phyloP scores from a whole-genome alignment of 2,113 vertebrate genomes.

The Notothenia coriiceps region DNA sequence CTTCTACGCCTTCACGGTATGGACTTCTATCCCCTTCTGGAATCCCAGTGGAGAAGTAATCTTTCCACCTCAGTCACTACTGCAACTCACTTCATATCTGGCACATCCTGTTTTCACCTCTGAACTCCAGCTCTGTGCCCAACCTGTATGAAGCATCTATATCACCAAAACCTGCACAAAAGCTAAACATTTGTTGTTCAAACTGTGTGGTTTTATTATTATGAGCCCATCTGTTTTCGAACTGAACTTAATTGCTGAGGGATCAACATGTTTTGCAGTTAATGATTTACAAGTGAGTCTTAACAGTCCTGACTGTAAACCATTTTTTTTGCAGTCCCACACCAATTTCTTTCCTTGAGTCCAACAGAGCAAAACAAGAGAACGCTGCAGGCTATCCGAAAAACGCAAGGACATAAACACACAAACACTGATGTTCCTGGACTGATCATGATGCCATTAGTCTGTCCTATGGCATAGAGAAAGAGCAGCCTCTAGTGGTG shows the following conservation, averaged over 20 bases:
- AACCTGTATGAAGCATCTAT: not conserved
- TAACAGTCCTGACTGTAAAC: not conserved
- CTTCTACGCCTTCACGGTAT: conserved; percentile 13
- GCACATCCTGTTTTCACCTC: conserved; percentile 22
- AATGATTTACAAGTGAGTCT: not conserved
- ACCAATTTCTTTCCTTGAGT: not conserved
- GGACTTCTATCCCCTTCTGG: not conserved
- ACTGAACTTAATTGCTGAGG: conserved; percentile 18
- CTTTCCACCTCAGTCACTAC: conserved; percentile 31
- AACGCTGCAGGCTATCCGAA: conserved; percentile 4
- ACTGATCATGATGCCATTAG: not conserved
- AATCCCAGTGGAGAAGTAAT: conserved; percentile 30
- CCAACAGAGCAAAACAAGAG: conserved; percentile 15
- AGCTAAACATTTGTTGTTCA: not conserved
- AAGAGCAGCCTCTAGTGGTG: conserved; percentile 81
- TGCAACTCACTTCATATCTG: conserved; percentile 35
- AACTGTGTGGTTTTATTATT: conserved; percentile 4
- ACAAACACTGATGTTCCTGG: conserved; percentile 8
- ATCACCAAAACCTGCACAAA: conserved; percentile 8
- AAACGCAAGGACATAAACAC: conserved; percentile 18
- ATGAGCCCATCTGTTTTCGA: not conserved
- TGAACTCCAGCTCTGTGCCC: conserved; percentile 33
- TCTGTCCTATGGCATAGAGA: conserved; percentile 51
- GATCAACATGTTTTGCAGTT: conserved; percentile 2
- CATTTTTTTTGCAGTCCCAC: conserved; percentile 2